Evolutionary conservation across 2,113 vertebrate species (phyloP), one percentile per base, ranked within the genome.

Genomic region (Thalassarche chlororhynchos): DNA sequence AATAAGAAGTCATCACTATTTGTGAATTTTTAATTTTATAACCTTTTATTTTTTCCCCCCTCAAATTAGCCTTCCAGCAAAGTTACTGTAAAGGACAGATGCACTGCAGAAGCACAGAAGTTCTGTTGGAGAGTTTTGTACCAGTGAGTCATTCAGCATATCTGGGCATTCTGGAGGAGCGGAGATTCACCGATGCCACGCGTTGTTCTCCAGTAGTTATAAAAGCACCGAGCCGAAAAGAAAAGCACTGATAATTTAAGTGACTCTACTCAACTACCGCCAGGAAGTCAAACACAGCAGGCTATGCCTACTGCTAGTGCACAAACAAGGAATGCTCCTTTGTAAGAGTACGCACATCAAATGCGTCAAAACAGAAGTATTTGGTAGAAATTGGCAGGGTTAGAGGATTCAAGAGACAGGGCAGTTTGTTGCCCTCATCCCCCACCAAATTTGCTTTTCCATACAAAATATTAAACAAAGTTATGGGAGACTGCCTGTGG

Each of bases 151-250:
- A 29, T 47, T 74, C 15, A 18, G 34, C 26, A 0, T 7, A 15
- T 10, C 52, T 31, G 55, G 38, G 60, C 4, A 5, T 46, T 51
- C 44, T 8, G 7, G 25, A 74, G 36, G 32, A 86, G 51, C 3
- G 1, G 49, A 82, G 38, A 51, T 64, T 46, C 51, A 78, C 29
- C 0, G 0, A 19, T 9, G 16, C 51, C 61, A 47, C 1, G 0
- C 1, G 0, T 3, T 2, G 1, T 11, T 17, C 38, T 47, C 23
- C 42, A 68, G 9, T n/a, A 18, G 8, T 21, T 83, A n/a, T 4
- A 38, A 52, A 83, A 49, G 17, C 10, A 20, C 3, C 2, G 4
- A 85, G 49, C 28, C 25, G 6, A 18, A 61, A 61, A 77, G 8
- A 60, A 89, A 69, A 65, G 38, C 38, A 21, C 12, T 2, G 2